Conservation (phyloP, 2,888 invertebrate species). For the Mayetiola destructor region DNA sequence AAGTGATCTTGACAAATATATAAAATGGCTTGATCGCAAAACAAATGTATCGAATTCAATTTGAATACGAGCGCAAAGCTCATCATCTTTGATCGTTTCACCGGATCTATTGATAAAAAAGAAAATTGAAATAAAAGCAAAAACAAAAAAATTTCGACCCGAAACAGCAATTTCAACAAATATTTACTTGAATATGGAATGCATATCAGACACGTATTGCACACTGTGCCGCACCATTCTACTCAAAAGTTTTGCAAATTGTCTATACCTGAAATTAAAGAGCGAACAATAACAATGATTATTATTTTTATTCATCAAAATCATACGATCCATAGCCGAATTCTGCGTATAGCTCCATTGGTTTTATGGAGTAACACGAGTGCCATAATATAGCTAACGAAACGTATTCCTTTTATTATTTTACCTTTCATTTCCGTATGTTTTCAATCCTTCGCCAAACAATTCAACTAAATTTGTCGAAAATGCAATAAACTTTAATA, state of each 20-base stretch:
- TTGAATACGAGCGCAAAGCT: conserved; percentile 44
- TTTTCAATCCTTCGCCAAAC: conserved; percentile 48
- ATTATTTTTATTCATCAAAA: no score
- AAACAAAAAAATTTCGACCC: background rate
- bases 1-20: conserved; percentile 54
- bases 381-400: no score
- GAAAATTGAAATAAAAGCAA: background rate
- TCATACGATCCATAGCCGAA: no score
- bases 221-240: conserved; percentile 54
- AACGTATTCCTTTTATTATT: conserved; percentile 20
- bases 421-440: conserved; percentile 44
- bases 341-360: no score
- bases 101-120: conserved; percentile 28
- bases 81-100: conserved; percentile 33
- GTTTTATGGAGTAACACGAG: no score
- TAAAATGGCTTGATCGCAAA: conserved; percentile 48
- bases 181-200: conserved; percentile 26
- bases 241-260: conserved; percentile 54
- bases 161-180: no score
- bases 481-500: conserved; percentile 54
- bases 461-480: conserved; percentile 48
- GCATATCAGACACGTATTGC: conserved; percentile 56
- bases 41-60: conserved; percentile 62
- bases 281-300: background rate
- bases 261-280: conserved; percentile 39